Evolutionary conservation across 2,888 invertebrate species (phyloP).

Genomic region (Ophion costatus): DNA sequence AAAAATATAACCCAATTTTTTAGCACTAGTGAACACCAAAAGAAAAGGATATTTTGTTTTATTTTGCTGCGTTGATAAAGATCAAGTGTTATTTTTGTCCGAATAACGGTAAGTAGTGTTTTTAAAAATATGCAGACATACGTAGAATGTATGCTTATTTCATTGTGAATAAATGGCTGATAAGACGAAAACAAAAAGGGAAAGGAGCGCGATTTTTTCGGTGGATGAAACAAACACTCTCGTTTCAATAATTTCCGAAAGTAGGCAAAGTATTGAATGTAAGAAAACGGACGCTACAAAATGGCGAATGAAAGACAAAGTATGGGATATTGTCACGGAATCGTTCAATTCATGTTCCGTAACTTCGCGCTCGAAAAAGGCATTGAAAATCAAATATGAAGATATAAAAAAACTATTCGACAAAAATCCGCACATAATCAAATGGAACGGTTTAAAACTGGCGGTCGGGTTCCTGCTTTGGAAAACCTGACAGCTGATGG

Average conservation of each 20-base stretch:
- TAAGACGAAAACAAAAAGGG: constrained; percentile 2
- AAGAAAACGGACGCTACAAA: constrained; percentile 20
- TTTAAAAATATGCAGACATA: neutral
- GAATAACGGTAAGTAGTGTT: neutral
- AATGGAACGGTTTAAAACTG: constrained; percentile 3
- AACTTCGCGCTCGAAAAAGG: neutral
- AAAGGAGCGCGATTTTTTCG: constrained; percentile 29
- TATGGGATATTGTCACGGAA: constrained; percentile 9
- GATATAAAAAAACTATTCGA: neutral
- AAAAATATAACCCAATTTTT: neutral
- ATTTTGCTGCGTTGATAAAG: neutral
- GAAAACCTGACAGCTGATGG: neutral
- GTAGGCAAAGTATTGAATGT: constrained; percentile 11
- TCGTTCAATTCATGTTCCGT: constrained; percentile 3
- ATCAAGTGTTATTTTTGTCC: neutral
- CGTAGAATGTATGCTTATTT: neutral
- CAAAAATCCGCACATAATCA: constrained; percentile 1
- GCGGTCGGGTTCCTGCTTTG: neutral
- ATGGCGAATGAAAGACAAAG: constrained; percentile 14
- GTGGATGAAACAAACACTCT: constrained; percentile 2
- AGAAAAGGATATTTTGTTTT: neutral
- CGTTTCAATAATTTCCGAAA: neutral
- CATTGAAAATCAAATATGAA: constrained; percentile 4
- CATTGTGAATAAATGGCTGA: neutral
- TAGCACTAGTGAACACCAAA: neutral